These are phyloP conservation scores for Pluvialis apricaria DNA, from an alignment of 2,113 vertebrate genomes.

Conservation along the genomic window DNA sequence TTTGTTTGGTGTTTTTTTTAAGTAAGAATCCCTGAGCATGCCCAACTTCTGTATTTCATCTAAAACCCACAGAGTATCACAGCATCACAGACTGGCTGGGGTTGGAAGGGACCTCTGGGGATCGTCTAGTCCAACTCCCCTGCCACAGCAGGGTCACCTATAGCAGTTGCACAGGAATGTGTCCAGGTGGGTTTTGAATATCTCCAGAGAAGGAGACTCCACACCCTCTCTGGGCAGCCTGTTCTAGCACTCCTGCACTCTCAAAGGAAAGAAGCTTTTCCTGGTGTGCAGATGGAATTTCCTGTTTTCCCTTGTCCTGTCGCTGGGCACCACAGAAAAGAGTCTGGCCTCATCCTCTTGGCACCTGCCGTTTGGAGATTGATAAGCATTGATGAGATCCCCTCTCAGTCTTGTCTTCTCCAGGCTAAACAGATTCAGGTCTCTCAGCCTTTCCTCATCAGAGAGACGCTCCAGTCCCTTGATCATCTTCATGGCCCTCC, in stretches of 20 bases:
- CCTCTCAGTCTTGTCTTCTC: background rate
- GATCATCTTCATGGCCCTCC: background rate
- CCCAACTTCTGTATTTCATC: background rate
- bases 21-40: background rate
- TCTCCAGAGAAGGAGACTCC: background rate
- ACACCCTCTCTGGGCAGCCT: background rate
- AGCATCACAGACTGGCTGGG: no score
- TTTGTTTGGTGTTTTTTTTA: background rate
- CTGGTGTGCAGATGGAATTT: background rate
- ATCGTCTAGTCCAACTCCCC: background rate
- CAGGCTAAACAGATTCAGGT: background rate
- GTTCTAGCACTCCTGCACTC: background rate
- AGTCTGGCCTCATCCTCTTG: background rate
- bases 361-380: fast-evolving
- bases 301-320: background rate
- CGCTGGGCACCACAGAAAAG: background rate
- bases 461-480: background rate
- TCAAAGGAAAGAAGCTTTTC: background rate
- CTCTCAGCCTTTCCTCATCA: background rate
- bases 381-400: background rate
- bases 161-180: background rate
- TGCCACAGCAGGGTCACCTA: background rate
- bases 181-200: background rate
- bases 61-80: background rate
- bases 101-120: background rate